Evolutionary conservation across 2,888 invertebrate genomes (phyloP), one percentile per base, ranked within the genome.

Genomic region (Heteromyza rotundicornis): DNA sequence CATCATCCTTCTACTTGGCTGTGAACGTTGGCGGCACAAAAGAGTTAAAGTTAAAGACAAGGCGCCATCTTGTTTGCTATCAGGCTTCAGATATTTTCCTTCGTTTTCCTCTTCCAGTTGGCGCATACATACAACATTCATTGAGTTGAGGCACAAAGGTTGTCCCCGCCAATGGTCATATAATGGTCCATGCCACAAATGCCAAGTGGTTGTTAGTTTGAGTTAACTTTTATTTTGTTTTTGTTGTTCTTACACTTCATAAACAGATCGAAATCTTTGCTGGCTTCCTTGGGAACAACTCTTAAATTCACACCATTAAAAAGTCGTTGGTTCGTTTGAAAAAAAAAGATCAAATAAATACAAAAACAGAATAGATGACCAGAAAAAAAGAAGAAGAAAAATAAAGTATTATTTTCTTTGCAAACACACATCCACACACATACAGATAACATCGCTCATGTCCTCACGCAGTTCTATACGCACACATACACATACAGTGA

Each of bases 181-280:
- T n/a, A n/a, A n/a, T n/a, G n/a, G n/a, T n/a, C n/a, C n/a, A n/a
- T n/a, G n/a, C n/a, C n/a, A n/a, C n/a, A n/a, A 40, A 40, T 32
- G 40, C 40, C 40, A 40, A 40, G 40, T n/a, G 12, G 20, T 47
- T 2, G 47, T 19, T 2, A 2, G 2, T 47, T 17, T 5, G 2
- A 47, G 20, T 14, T 47, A 19, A 2, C 14, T 47, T 47, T 3
- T 8, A 19, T 47, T 47, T 47, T 20, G 40, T 40, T n/a, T 47
- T 47, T 17, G 14, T 19, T 47, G 47, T n/a, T 40, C 14, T n/a
- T 40, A 14, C 40, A 8, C 47, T 47, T 17, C 47, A 69, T 70
- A 69, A 69, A 71, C 70, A 69, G 73, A 73, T 73, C 67, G 71
- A 67, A 76, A 76, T 73, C 73, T 70, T 65, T 53, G n/a, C n/a